phyloP scores from a whole-genome alignment of 1,140 invertebrate genomes.

The Ceratina australensis region DNA sequence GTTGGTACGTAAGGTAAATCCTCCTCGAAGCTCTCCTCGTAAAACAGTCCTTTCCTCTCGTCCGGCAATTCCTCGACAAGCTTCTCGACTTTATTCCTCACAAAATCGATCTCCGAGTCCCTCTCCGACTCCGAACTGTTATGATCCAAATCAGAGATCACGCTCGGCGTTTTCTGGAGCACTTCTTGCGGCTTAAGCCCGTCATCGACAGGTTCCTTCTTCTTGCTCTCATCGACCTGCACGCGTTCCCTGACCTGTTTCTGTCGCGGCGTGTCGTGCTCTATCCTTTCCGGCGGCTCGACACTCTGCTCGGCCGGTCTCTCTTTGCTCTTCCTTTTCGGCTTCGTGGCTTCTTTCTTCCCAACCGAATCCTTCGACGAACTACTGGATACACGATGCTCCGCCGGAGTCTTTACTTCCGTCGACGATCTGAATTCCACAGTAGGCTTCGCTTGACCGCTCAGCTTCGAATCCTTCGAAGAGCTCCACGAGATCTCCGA shows the following conservation, averaged over 20 bases:
- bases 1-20: slow-evolving; percentile 93
- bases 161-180: slow-evolving; percentile 64
- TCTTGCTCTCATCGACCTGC: slow-evolving; percentile 25
- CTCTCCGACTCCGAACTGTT: slow-evolving; percentile 90
- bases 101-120: slow-evolving; percentile 84
- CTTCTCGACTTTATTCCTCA: slow-evolving; percentile 75
- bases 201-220: slow-evolving; percentile 41
- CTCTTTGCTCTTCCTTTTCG: slow-evolving; percentile 70
- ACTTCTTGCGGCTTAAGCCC: slow-evolving; percentile 16
- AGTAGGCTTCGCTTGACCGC: slow-evolving; percentile 13
- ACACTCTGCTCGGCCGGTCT: slow-evolving; percentile 33
- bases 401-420: slow-evolving; percentile 34
- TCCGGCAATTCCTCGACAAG: slow-evolving; percentile 72
- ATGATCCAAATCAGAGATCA: slow-evolving; percentile 79
- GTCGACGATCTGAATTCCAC: background rate
- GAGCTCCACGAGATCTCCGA: slow-evolving; percentile 55
- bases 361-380: slow-evolving; percentile 65
- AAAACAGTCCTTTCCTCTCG: slow-evolving; percentile 87
- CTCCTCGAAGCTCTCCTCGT: slow-evolving; percentile 92
- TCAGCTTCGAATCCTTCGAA: slow-evolving; percentile 51
- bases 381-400: slow-evolving; percentile 58
- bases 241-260: slow-evolving; percentile 4
- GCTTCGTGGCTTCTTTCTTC: slow-evolving; percentile 69
- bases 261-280: background rate
- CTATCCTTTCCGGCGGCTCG: slow-evolving; percentile 43